Conservation (phyloP, 2,797 vertebrate species). For the Argyrosomus regius region DNA sequence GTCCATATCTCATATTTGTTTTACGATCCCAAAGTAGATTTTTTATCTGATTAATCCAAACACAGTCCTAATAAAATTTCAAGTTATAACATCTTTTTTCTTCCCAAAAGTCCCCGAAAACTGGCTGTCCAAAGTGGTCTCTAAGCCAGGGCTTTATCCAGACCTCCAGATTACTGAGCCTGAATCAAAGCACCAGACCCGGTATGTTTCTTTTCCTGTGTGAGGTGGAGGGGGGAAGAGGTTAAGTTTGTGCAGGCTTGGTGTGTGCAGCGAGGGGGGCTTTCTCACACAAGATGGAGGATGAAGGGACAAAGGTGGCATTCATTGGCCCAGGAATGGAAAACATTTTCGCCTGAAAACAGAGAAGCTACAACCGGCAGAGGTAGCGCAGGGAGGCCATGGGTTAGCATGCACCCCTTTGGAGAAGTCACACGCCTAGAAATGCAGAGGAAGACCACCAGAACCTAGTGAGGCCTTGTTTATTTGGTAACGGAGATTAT, state of each 20-base stretch:
- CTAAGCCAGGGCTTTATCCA: conserved; percentile 64
- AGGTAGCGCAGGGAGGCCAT: conserved; percentile 73
- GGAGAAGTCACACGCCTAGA: conserved; percentile 56
- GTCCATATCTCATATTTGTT: conserved; percentile 5
- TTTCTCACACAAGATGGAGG: conserved; percentile 86
- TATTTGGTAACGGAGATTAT: conserved; percentile 56
- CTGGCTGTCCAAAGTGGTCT: conserved; percentile 47
- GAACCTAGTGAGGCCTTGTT: conserved; percentile 49
- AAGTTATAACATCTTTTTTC: conserved; percentile 29
- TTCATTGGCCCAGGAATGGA: conserved; percentile 90
- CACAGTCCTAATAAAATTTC: conserved; percentile 23
- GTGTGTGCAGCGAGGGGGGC: conserved; percentile 80
- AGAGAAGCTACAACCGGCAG: conserved; percentile 81
- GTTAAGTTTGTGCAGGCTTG: conserved; percentile 85
- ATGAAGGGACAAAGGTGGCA: conserved; percentile 89
- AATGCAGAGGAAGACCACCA: conserved; percentile 46
- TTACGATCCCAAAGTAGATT: neutral
- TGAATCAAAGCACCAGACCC: conserved; percentile 79
- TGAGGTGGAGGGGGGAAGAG: conserved; percentile 81
- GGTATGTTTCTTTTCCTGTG: conserved; percentile 84
- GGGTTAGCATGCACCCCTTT: conserved; percentile 66
- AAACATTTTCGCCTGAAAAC: conserved; percentile 88
- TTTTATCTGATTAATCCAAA: conserved; percentile 14
- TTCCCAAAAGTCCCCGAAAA: conserved; percentile 18
- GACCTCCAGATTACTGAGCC: conserved; percentile 72